phyloP scores from a whole-genome alignment of 2,888 invertebrate species.

The Harpalus rufipes region DNA sequence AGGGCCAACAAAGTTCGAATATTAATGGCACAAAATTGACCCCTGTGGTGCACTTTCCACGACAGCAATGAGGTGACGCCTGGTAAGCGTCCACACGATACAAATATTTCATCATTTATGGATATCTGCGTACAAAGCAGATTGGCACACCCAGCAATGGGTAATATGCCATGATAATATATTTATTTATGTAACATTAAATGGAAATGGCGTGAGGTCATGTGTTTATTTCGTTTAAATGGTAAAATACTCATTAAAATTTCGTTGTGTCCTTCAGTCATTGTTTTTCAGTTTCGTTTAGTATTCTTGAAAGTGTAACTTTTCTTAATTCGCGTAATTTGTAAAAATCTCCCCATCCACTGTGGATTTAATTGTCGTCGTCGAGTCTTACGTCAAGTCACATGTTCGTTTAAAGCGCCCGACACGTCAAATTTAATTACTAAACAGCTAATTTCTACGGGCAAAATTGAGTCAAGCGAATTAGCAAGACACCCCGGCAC shows the following conservation, averaged over 20 bases:
- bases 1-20: too few relatives aligned
- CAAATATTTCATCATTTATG: too few relatives aligned
- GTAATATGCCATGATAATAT: too few relatives aligned
- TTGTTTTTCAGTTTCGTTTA: neutral
- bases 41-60: too few relatives aligned
- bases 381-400: neutral
- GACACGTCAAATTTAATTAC: conserved; percentile 43
- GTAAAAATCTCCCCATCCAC: conserved; percentile 2
- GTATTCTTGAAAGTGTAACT: conserved; percentile 1
- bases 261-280: neutral
- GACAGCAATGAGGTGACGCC: too few relatives aligned
- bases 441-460: conserved; percentile 6
- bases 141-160: too few relatives aligned
- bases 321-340: conserved; percentile 3
- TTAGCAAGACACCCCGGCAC: neutral
- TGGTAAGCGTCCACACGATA: too few relatives aligned
- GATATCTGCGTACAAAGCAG: too few relatives aligned
- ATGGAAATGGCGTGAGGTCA: too few relatives aligned
- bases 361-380: conserved; percentile 33
- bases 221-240: neutral
- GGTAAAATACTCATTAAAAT: neutral
- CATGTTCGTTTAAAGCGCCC: conserved; percentile 9
- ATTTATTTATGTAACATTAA: too few relatives aligned
- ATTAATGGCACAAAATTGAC: too few relatives aligned
- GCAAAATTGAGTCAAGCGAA: conserved; percentile 17